These are phyloP conservation scores for Folsomia manolachei DNA, from an alignment of 2,888 invertebrate genomes.

Conservation along the genomic window DNA sequence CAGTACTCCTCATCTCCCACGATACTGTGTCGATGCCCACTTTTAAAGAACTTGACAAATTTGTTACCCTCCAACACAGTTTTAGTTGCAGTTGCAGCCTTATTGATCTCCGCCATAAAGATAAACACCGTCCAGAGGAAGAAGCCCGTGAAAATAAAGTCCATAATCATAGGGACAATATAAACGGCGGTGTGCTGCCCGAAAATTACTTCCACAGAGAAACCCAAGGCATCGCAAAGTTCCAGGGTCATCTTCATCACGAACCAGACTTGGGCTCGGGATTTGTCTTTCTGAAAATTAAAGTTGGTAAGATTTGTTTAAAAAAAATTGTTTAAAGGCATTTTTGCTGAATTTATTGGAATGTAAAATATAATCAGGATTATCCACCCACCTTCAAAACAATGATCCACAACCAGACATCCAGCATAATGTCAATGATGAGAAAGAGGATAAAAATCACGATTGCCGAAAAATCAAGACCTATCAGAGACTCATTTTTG, in stretches of 20 bases:
- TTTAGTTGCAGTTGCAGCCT: background rate
- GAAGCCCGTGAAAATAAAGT: background rate
- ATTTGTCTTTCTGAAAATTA: slow-evolving; percentile 4
- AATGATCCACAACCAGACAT: slow-evolving; percentile 14
- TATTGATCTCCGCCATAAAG: background rate
- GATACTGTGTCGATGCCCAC: background rate
- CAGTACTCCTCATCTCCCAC: background rate
- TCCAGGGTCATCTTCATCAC: background rate
- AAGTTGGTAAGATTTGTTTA: background rate
- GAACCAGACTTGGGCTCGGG: slow-evolving; percentile 1
- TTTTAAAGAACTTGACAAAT: slow-evolving; percentile 1
- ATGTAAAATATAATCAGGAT: too few relatives aligned
- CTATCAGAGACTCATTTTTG: background rate
- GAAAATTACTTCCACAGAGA: background rate
- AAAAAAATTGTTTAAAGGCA: background rate
- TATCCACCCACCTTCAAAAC: slow-evolving; percentile 1
- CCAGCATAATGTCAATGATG: slow-evolving; percentile 6
- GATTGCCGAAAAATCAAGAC: background rate
- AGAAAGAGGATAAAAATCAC: background rate
- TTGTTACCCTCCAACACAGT: background rate
- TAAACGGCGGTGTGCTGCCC: background rate
- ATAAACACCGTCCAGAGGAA: slow-evolving; percentile 3
- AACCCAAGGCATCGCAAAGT: slow-evolving; percentile 6
- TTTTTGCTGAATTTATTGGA: background rate
- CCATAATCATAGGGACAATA: background rate